These are phyloP conservation scores for Rotaria magnacalcarata DNA, from an alignment of 2,888 invertebrate genomes.

Conservation along the genomic window DNA sequence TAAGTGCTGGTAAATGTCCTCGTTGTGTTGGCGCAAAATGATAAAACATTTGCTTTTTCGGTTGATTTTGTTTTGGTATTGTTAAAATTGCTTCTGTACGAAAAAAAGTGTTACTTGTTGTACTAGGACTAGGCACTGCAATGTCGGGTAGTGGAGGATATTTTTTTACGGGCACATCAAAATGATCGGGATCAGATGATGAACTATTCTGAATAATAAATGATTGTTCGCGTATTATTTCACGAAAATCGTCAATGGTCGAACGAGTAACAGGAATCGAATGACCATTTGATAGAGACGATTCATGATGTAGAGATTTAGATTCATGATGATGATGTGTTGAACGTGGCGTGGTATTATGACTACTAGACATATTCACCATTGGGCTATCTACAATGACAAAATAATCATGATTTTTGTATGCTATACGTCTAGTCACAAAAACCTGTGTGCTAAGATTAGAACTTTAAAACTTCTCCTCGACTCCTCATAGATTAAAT, in stretches of 20 bases:
- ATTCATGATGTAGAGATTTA: neutral
- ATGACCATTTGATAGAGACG: neutral
- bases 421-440: too few species aligned
- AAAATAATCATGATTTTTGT: neutral
- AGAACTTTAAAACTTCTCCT: too few species aligned
- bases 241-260: slow-evolving; percentile 45
- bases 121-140: neutral
- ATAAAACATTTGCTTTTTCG: slow-evolving; percentile 32
- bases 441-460: too few species aligned
- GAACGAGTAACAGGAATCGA: neutral
- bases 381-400: neutral
- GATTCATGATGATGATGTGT: neutral
- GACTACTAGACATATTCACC: slow-evolving; percentile 22
- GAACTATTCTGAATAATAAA: neutral
- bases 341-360: slow-evolving; percentile 18
- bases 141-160: slow-evolving; percentile 45
- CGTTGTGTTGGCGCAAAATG: slow-evolving; percentile 10
- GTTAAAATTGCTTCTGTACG: neutral
- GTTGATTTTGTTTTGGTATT: neutral
- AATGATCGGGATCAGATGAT: neutral
- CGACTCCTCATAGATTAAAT: too few species aligned
- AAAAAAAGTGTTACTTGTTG: slow-evolving; percentile 24
- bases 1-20: neutral
- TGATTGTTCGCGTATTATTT: slow-evolving; percentile 43
- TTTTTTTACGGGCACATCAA: slow-evolving; percentile 39